Evolutionary conservation across 1,140 invertebrate species (phyloP).

Genomic region (Antheraea pernyi): DNA sequence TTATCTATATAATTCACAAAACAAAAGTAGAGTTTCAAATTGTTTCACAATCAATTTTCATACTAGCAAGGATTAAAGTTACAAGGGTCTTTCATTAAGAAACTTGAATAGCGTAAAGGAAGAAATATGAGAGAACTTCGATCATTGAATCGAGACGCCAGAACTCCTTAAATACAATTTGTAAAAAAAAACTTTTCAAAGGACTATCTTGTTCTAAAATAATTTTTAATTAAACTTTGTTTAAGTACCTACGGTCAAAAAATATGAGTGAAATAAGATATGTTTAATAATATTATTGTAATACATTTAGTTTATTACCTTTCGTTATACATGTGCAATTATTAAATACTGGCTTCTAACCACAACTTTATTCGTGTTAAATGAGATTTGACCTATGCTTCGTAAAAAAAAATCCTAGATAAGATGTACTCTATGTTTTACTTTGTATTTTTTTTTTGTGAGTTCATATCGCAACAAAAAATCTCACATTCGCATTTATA

Average conservation of each 20-base stretch:
- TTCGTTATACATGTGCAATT: too few species aligned
- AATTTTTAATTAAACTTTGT: constrained; percentile 13
- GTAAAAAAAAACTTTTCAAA: constrained; percentile 36
- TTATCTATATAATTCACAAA: constrained; percentile 25
- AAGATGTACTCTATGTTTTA: too few species aligned
- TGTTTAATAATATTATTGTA: too few species aligned
- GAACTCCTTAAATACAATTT: constrained; percentile 47
- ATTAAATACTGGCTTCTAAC: too few species aligned
- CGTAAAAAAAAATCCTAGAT: too few species aligned
- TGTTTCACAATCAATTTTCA: constrained; percentile 62
- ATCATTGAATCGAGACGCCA: constrained; percentile 59
- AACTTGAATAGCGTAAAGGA: constrained; percentile 64
- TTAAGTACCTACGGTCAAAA: background rate
- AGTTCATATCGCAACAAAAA: too few species aligned
- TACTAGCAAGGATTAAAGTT: constrained; percentile 65
- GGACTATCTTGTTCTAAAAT: constrained; percentile 6
- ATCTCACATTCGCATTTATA: too few species aligned
- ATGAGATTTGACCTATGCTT: too few species aligned
- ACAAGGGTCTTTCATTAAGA: constrained; percentile 66
- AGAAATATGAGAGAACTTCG: constrained; percentile 70
- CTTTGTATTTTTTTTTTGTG: too few species aligned
- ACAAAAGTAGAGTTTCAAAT: constrained; percentile 43
- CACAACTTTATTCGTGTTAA: too few species aligned
- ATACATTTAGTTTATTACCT: too few species aligned
- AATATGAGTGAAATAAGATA: background rate